Conservation (phyloP, 92 coral and sea anemone species). For the Porites divaricata region DNA sequence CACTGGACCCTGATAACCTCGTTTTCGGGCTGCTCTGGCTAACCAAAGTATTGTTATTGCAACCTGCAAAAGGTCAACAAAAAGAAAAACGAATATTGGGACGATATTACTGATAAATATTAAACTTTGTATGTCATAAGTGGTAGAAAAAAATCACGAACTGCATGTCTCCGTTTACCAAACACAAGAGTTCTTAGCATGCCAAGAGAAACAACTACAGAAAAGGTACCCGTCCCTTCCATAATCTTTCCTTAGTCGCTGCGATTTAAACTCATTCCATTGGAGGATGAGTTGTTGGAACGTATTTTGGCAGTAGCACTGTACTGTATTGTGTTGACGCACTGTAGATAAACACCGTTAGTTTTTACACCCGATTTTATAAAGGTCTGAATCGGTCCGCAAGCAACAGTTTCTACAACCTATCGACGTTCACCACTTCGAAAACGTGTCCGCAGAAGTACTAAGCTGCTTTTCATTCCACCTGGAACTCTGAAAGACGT, state of each 20-base stretch:
- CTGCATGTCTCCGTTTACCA: too few species aligned
- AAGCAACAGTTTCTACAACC: background rate
- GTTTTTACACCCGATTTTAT: too few species aligned
- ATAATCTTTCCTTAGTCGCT: too few species aligned
- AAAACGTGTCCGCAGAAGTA: background rate
- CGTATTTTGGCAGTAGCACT: too few species aligned
- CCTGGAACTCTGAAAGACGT: background rate
- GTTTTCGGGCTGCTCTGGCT: constrained; percentile 69
- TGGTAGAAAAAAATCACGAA: too few species aligned
- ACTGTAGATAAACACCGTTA: too few species aligned
- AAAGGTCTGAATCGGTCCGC: too few species aligned
- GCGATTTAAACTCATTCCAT: too few species aligned
- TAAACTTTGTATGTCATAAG: background rate
- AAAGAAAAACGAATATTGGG: background rate
- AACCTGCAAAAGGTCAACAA: constrained; percentile 57
- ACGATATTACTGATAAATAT: background rate
- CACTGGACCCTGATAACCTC: constrained; percentile 69
- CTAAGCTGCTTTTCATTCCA: background rate
- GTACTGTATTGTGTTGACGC: too few species aligned
- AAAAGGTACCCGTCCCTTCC: too few species aligned
- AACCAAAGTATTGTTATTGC: constrained; percentile 88
- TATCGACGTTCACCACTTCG: background rate
- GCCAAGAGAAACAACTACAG: background rate
- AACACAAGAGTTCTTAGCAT: background rate
- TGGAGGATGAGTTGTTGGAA: too few species aligned